These are phyloP conservation scores for Macquaria ambigua DNA, from an alignment of 2,113 vertebrate genomes.

Conservation along the genomic window DNA sequence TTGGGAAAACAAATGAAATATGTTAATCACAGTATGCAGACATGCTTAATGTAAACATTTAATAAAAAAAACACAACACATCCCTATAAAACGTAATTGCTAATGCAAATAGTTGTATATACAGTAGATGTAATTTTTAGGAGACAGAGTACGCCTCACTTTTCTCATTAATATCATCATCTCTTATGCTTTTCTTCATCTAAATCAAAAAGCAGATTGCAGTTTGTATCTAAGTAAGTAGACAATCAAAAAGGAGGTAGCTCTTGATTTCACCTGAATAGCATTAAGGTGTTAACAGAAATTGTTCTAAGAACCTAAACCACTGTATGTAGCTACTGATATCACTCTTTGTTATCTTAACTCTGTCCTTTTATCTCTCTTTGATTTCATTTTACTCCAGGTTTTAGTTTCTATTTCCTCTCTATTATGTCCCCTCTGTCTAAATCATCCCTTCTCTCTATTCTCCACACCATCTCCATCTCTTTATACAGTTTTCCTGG, in stretches of 20 bases:
- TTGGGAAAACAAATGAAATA: neutral
- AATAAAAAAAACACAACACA: neutral
- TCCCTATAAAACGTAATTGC: neutral
- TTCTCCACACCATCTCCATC: constrained; percentile 22
- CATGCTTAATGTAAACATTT: neutral
- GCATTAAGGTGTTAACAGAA: neutral
- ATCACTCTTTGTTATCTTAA: neutral
- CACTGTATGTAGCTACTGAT: neutral
- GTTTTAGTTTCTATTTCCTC: constrained; percentile 45
- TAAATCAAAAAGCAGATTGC: neutral
- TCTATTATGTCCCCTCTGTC: constrained; percentile 14
- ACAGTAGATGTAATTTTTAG: neutral
- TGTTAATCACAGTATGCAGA: neutral
- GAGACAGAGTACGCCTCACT: neutral
- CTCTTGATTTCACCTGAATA: neutral
- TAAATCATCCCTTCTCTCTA: constrained; percentile 22
- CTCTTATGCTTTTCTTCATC: neutral
- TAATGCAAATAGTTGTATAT: neutral
- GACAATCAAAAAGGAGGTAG: neutral
- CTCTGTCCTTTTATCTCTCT: neutral
- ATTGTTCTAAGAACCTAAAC: neutral
- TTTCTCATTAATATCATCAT: neutral
- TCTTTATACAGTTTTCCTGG: constrained; percentile 24
- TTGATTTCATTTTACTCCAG: neutral
- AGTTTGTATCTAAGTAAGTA: neutral